Evolutionary conservation across 2,113 vertebrate species (phyloP).

Genomic region (Eubucco bourcierii): DNA sequence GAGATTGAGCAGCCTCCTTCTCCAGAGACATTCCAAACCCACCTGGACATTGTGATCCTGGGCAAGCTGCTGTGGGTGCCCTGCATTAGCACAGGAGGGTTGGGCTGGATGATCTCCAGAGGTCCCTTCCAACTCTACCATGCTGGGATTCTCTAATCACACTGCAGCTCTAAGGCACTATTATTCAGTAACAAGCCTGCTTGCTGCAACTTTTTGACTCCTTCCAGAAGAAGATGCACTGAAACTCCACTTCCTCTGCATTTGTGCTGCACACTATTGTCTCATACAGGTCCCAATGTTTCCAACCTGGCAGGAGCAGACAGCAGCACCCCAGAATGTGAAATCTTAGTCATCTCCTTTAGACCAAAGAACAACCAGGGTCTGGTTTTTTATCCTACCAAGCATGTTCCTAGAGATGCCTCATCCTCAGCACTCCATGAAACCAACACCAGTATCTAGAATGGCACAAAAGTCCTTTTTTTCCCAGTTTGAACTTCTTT

Average conservation of each 20-base stretch:
- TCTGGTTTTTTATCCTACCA: background rate
- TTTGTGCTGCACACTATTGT: background rate
- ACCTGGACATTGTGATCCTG: too few relatives aligned
- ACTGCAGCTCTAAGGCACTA: background rate
- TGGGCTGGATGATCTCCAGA: too few relatives aligned
- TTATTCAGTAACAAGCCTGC: background rate
- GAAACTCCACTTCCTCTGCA: background rate
- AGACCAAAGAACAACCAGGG: background rate
- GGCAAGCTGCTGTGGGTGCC: too few relatives aligned
- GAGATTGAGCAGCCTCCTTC: too few relatives aligned
- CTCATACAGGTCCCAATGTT: background rate
- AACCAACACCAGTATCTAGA: background rate
- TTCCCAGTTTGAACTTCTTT: background rate
- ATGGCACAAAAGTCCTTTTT: background rate
- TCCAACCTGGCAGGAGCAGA: background rate
- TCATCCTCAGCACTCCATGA: background rate
- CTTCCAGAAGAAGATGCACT: background rate
- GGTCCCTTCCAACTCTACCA: too few relatives aligned
- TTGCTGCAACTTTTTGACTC: background rate
- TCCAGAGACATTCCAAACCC: too few relatives aligned
- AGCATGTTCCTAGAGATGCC: background rate
- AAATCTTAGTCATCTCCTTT: background rate
- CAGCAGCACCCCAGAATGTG: rapidly evolving
- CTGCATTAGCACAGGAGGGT: too few relatives aligned
- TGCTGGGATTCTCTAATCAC: too few relatives aligned